Base-by-base conservation (phyloP, 1,140 invertebrate species). In the Penaeus japonicus region DNA sequence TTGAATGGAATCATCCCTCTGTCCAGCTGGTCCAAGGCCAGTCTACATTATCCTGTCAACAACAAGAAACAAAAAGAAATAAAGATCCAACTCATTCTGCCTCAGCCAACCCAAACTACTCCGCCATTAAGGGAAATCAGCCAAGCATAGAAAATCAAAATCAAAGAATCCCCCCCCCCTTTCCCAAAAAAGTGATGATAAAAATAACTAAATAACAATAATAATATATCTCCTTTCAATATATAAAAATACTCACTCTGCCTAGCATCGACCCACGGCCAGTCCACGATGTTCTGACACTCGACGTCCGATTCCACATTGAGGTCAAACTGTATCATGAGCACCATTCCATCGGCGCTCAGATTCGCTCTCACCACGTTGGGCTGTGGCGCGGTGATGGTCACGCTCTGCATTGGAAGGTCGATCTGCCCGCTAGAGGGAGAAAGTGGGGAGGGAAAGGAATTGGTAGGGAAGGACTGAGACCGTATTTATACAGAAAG, bases 271-370 rank as follows among this genome's bases (percentile, higher is more conserved):
- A n/a, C 65, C 85, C 85, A 86, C n/a, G 85, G 85, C 85, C 85
- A 86, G 30, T 57, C 47, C 10, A 86, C 53, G 24, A 86, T 47
- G 24, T 80, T 17, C 22, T 47, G 77, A 57, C 85, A 86, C 22
- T 86, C 24, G n/a, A 32, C n/a, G 4, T 86, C 53, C 17, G 78
- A 27, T 27, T 86, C 85, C 62, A 86, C 32, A 20, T 86, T 80
- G 55, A 59, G 30, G 39, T 86, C 39, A 57, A 86, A 86, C 24
- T 12, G 65, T 39, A 86, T 62, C 12, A 65, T 15, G 20, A 86
- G 55, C 3, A 62, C n/a, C 24, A 65, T 39, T 20, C 85, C 85
- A 32, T n/a, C 62, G n/a, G 32, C 39, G 39, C 62, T 47, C 32
- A 86, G 22, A 7, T 78, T 47, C 27, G 85, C 85, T 35, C 75